phyloP scores from a whole-genome alignment of 2,888 invertebrate genomes.

The Meganola albula region DNA sequence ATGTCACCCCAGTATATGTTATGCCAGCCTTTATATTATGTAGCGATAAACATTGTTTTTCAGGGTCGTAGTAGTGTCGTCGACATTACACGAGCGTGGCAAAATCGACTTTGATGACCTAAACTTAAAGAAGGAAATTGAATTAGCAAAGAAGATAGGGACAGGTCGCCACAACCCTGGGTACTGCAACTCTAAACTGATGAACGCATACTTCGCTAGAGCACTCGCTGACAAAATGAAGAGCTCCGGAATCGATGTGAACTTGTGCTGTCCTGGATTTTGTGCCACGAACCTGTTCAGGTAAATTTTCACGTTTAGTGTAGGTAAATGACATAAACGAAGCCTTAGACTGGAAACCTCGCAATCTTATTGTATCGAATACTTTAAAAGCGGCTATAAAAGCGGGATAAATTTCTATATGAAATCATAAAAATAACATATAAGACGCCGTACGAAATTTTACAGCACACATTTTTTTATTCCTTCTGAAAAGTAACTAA shows the following conservation, averaged over 20 bases:
- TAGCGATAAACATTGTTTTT: conserved; percentile 26
- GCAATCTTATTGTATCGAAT: too few relatives aligned
- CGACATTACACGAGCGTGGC: conserved; percentile 83
- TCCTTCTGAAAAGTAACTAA: too few relatives aligned
- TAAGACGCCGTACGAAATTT: too few relatives aligned
- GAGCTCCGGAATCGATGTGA: conserved; percentile 79
- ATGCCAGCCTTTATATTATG: too few relatives aligned
- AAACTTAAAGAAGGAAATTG: conserved; percentile 75
- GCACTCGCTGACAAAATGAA: conserved; percentile 79
- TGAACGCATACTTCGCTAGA: conserved; percentile 83
- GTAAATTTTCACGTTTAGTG: too few relatives aligned
- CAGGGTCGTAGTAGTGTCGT: conserved; percentile 85
- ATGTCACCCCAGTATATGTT: too few relatives aligned
- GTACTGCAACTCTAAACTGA: conserved; percentile 87
- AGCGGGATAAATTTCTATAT: too few relatives aligned
- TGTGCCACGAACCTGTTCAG: conserved; percentile 87
- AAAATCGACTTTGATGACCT: conserved; percentile 82
- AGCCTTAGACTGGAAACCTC: too few relatives aligned
- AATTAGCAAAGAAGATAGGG: conserved; percentile 49
- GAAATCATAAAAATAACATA: too few relatives aligned
- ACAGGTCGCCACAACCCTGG: conserved; percentile 70
- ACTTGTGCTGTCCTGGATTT: conserved; percentile 87
- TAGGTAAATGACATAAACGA: too few relatives aligned
- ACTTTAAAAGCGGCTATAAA: too few relatives aligned
- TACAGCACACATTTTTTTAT: too few relatives aligned